These are phyloP conservation scores for Rhea americana DNA, from an alignment of 2,113 vertebrate genomes.

Conservation along the genomic window DNA sequence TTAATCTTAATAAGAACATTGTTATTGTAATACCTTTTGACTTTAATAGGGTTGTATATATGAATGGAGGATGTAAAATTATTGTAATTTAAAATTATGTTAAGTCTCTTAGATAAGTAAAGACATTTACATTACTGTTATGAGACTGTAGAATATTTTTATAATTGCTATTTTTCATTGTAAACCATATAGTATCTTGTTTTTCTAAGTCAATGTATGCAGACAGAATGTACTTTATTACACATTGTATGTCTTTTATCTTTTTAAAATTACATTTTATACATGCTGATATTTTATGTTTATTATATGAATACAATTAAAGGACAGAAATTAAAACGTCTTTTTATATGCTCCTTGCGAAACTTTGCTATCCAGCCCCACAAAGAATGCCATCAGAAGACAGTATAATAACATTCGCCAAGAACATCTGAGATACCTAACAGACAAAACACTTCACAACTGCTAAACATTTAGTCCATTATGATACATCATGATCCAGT, in stretches of 20 bases:
- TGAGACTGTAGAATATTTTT: constrained; percentile 74
- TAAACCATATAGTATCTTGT: constrained; percentile 72
- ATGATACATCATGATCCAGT: constrained; percentile 60
- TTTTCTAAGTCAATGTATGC: constrained; percentile 73
- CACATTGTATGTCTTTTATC: constrained; percentile 33
- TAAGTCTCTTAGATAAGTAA: constrained; percentile 71
- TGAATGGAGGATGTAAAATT: constrained; percentile 68
- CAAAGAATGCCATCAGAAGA: not conserved
- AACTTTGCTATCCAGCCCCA: constrained; percentile 15
- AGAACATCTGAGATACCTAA: constrained; percentile 39
- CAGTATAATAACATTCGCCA: constrained; percentile 2
- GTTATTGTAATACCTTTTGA: constrained; percentile 72
- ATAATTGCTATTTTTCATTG: constrained; percentile 77
- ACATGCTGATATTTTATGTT: constrained; percentile 62
- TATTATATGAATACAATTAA: constrained; percentile 66
- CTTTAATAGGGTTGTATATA: constrained; percentile 72
- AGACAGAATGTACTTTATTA: constrained; percentile 63
- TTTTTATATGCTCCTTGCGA: constrained; percentile 42
- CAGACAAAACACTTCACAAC: constrained; percentile 52
- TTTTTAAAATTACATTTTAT: constrained; percentile 68
- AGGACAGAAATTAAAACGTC: constrained; percentile 41
- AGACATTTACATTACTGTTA: constrained; percentile 72
- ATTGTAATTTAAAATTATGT: constrained; percentile 76
- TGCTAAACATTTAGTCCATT: constrained; percentile 62
- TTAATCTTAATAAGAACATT: constrained; percentile 76